These are phyloP conservation scores for Polymixis lichenea DNA, from an alignment of 2,888 invertebrate genomes.

Conservation along the genomic window DNA sequence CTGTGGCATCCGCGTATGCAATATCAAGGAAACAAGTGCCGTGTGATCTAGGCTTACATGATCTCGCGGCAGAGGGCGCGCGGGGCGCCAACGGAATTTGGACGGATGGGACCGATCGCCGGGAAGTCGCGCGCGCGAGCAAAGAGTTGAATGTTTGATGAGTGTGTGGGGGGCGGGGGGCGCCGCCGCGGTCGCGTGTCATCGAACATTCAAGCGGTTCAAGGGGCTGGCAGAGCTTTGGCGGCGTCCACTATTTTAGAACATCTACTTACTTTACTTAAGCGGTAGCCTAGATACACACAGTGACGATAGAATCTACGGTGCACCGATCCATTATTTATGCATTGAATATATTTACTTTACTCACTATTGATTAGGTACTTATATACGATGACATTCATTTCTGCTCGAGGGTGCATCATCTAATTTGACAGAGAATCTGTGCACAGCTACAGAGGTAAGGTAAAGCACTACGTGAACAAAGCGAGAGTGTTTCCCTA, in stretches of 20 bases:
- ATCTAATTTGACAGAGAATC: conserved; percentile 74
- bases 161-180: conserved; percentile 79
- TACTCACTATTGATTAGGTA: conserved; percentile 66
- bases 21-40: conserved; percentile 48
- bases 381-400: conserved; percentile 59
- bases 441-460: conserved; percentile 79
- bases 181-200: conserved; percentile 79
- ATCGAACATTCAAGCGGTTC: conserved; percentile 88
- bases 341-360: conserved; percentile 60
- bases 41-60: conserved; percentile 62
- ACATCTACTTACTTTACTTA: conserved; percentile 64
- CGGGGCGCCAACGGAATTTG: conserved; percentile 75
- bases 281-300: conserved; percentile 69
- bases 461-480: conserved; percentile 81
- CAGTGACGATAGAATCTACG: conserved; percentile 71
- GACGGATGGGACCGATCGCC: conserved; percentile 81
- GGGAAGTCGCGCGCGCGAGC: conserved; percentile 81
- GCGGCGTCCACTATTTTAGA: conserved; percentile 56
- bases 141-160: conserved; percentile 91
- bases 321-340: conserved; percentile 73
- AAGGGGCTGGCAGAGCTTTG: conserved; percentile 53
- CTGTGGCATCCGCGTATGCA: conserved; percentile 48
- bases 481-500: conserved; percentile 64
- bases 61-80: conserved; percentile 71
- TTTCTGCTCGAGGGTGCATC: conserved; percentile 68